Evolutionary conservation across 2,113 vertebrate species (phyloP), one percentile per base, ranked within the genome.

Genomic region (Macrotis lagotis): DNA sequence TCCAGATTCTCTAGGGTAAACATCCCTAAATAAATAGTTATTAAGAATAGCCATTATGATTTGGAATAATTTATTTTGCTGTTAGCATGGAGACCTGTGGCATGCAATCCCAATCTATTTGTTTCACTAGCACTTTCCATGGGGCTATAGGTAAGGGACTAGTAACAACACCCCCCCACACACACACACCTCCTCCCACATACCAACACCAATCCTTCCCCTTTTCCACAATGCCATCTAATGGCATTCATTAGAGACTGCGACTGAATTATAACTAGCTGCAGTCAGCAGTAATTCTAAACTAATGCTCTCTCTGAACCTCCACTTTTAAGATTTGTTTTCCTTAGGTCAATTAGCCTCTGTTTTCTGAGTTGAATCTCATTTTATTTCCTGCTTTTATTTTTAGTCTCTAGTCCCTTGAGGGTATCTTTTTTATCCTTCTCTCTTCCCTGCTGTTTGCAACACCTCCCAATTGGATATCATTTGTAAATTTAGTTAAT

Each of bases 401-500:
- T 95, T 89, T 91, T 90, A 90, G 89, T 31, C 89, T 49, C 94
- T 93, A 25, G 0, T 50, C 92, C n/a, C 4, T 88, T 96, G 26
- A 19, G 59, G 47, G 89, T 94, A 49, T 12, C 66, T 44, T 52
- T 96, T 90, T 95, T 95, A 16, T 50, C 48, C 37, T 83, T 83
- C 66, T 83, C 66, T 47, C 31, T 51, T 93, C 89, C 95, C 97
- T 97, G 97, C 91, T 95, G 96, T 97, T 92, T 93, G 11, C 94
- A 95, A 93, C 95, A 95, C 59, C 92, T 95, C 97, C 95, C 97
- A 91, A 93, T 96, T 95, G 97, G 93, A 95, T 93, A 95, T 95
- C 44, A 37, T 94, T 92, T 96, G 89, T 92, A 93, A 92, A 92
- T 94, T 94, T 95, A 95, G 95, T 91, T 96, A 97, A 96, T 96